Percentiles rank a stretch among this genome's conserved stretches.
These are phyloP conservation scores for Loripinus fragilis DNA, from an alignment of 2,888 invertebrate genomes.

Conservation along the genomic window DNA sequence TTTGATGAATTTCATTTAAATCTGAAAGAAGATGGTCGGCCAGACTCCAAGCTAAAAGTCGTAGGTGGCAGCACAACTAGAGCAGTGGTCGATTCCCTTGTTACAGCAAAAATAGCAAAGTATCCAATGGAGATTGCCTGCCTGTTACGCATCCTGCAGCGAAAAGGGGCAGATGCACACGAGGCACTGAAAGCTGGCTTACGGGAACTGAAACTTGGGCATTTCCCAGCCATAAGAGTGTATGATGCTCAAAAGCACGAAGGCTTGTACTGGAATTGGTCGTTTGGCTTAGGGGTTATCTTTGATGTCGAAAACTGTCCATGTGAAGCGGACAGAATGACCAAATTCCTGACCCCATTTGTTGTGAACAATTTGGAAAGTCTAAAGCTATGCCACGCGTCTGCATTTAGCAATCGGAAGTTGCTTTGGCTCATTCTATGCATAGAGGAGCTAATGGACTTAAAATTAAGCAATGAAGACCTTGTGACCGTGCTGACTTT, in stretches of 20 bases:
- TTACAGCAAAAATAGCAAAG: neutral
- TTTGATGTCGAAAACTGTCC: constrained; percentile 17
- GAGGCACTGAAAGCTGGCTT: constrained; percentile 9
- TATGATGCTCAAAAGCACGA: constrained; percentile 16
- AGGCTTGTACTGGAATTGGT: constrained; percentile 20
- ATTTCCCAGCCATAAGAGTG: constrained; percentile 12
- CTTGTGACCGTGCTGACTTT: constrained; percentile 8
- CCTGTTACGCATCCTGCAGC: neutral
- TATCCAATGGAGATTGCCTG: constrained; percentile 17
- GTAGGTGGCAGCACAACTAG: constrained; percentile 1
- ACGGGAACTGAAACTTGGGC: neutral
- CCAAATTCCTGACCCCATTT: constrained; percentile 12
- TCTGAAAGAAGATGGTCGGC: constrained; percentile 5
- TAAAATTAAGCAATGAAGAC: constrained; percentile 8
- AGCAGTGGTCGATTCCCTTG: neutral
- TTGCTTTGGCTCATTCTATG: constrained; percentile 11
- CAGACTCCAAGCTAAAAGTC: neutral
- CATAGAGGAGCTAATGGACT: constrained; percentile 6
- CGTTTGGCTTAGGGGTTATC: constrained; percentile 15
- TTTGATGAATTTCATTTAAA: constrained; percentile 9
- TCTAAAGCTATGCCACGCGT: constrained; percentile 11
- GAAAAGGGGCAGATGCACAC: neutral
- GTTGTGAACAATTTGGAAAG: constrained; percentile 7
- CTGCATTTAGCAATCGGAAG: neutral
- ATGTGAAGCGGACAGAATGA: neutral